Conservation (phyloP, 1,140 invertebrate genomes). For the Megalonaias nervosa region DNA sequence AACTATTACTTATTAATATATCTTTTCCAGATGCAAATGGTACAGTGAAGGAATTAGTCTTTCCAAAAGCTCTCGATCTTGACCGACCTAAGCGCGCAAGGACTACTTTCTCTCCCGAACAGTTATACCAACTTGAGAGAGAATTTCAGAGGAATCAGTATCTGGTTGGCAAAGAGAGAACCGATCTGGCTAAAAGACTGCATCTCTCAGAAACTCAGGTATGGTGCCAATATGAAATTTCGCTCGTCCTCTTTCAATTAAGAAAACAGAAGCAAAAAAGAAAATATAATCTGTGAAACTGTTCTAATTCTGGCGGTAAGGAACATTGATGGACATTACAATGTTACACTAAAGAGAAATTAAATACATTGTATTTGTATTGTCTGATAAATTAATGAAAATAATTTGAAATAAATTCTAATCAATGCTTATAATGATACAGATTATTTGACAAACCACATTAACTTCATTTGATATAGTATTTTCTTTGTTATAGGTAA, state of each 20-base stretch:
- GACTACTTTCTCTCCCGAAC: slow-evolving; percentile 95
- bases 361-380: too few relatives aligned
- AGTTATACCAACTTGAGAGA: slow-evolving; percentile 89
- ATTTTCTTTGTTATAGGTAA: slow-evolving; percentile 68
- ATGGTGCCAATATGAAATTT: neutral
- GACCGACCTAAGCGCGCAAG: slow-evolving; percentile 85
- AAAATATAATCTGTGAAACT: too few relatives aligned
- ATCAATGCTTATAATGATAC: too few relatives aligned
- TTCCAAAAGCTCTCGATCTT: slow-evolving; percentile 74
- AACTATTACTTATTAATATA: too few relatives aligned
- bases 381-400: too few relatives aligned
- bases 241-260: too few relatives aligned
- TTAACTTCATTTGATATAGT: neutral
- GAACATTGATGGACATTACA: too few relatives aligned
- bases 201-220: slow-evolving; percentile 93
- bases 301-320: too few relatives aligned
- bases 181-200: slow-evolving; percentile 89
- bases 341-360: too few relatives aligned
- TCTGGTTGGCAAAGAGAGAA: slow-evolving; percentile 93
- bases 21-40: slow-evolving; percentile 71
- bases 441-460: neutral
- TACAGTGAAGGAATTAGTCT: slow-evolving; percentile 72
- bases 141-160: slow-evolving; percentile 96
- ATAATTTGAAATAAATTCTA: too few relatives aligned
- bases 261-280: too few relatives aligned